Percentiles rank a stretch among this genome's conserved stretches.
Conservation (phyloP, 2,797 vertebrate genomes). For the Adrianichthys oophorus region DNA sequence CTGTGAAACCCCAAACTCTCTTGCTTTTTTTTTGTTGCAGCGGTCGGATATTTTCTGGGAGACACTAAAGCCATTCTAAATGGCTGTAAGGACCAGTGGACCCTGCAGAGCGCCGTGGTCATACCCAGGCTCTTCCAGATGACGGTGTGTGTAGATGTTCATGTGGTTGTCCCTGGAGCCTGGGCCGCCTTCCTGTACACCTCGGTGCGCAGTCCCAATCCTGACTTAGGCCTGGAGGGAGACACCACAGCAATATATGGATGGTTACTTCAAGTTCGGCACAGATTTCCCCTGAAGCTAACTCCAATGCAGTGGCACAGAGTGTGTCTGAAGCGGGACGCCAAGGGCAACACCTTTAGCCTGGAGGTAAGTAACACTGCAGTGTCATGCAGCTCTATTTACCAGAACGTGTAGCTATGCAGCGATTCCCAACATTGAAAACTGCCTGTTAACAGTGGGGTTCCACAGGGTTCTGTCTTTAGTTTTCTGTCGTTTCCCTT, state of each 20-base stretch:
- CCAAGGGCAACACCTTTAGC: conserved; percentile 54
- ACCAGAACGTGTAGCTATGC: no score
- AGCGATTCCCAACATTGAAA: no score
- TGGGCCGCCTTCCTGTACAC: conserved; percentile 80
- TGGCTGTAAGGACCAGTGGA: conserved; percentile 74
- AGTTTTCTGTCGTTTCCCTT: no score
- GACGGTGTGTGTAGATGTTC: conserved; percentile 75
- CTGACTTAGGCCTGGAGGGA: conserved; percentile 75
- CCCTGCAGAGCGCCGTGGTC: conserved; percentile 46
- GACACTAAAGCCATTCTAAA: conserved; percentile 72
- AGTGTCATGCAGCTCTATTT: neutral
- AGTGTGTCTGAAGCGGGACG: conserved; percentile 71
- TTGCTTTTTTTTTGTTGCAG: conserved; percentile 15
- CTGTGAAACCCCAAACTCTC: neutral
- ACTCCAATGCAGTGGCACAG: conserved; percentile 61
- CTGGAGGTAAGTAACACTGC: conserved; percentile 67
- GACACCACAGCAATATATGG: conserved; percentile 64
- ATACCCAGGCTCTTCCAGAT: conserved; percentile 66
- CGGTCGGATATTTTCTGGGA: conserved; percentile 61
- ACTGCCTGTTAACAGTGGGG: no score
- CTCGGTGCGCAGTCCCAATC: conserved; percentile 36
- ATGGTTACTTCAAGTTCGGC: conserved; percentile 73
- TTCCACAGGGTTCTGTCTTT: no score
- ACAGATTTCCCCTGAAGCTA: conserved; percentile 65
- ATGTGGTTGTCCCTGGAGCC: conserved; percentile 56